Evolutionary conservation across 2,888 invertebrate genomes (phyloP), one percentile per base, ranked within the genome.

Genomic region (Hypomecis atomaria): DNA sequence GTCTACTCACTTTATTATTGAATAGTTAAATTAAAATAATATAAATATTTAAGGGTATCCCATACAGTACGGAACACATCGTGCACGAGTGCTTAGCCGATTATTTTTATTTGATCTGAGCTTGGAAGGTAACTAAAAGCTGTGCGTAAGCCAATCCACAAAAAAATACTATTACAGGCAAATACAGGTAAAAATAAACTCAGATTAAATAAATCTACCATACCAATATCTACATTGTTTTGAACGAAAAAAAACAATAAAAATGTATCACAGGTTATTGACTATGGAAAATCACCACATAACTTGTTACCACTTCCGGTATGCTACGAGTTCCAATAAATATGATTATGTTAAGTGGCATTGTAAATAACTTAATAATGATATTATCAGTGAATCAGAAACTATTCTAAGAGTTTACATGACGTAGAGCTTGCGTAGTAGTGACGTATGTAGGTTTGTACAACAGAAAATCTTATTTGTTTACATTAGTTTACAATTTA

Each of bases 241-340:
- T 8, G 11, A 37, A 50, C 49, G 49, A 13, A 50, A 50, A n/a
- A 23, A 23, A 2, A 1, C 23, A 2, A 23, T 23, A 40, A 40
- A 40, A 52, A 52, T 23, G 40, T 38, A 50, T 13, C 9, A 50
- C 13, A 50, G 49, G 7, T 8, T 9, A 52, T 9, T 33, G 52
- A 23, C n/a, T 13, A 23, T 52, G 52, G 52, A 52, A 52, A 52
- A 52, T 10, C 7, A 40, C 52, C 40, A 33, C 23, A 52, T 4
- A 52, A 52, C 52, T 23, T 13, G 11, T 50, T 38, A 6, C 40
- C 23, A 33, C 33, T 52, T 52, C 52, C 52, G 52, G 52, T 40
- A 42, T 40, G 40, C 10, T 40, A 13, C 23, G 40, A 10, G 10
- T 23, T 23, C 10, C 33, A 52, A 52, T 42, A 52, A 42, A 13